Evolutionary conservation across 2,797 vertebrate species (phyloP), one percentile per base, ranked within the genome.

Genomic region (Anguilla pacifica): DNA sequence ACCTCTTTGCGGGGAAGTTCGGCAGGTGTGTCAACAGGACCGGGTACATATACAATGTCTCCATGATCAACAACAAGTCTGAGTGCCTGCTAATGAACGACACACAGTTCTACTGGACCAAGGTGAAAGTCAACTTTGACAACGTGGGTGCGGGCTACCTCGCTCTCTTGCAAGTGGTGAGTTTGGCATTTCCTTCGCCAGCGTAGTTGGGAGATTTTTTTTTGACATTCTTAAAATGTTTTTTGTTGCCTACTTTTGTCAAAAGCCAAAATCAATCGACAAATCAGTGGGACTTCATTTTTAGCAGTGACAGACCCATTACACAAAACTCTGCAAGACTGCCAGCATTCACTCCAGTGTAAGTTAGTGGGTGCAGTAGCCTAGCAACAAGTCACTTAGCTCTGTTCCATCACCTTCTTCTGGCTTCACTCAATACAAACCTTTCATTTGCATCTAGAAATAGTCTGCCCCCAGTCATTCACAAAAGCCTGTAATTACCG

Each of bases 111-210:
- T 98, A 98, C 94, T 99, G 98, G 98, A 97, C 95, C 90, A 99
- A 98, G 91, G 98, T 98, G n/a, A 99, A 98, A 90, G 98, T 99
- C 91, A 99, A 99, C 97, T 99, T 99, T 0, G 98, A 99, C 96
- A 99, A 99, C 46, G 98, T 99, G 46, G 98, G 97, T 0, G 98
- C 98, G 0, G 98, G 98, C 0, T 99, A 99, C 94, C 96, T 99
- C 91, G 97, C 98, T 28, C 96, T 99, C 49, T 97, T 99, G 67
- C 98, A 99, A 95, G 98, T 99, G 97, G 98, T 99, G 94, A 97
- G 98, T 96, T 46, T 86, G 51, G 59, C 81, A 49, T 85, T 35
- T 43, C 22, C 22, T 72, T 57, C 2, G 57, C 25, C 28, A 46
- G 55, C 81, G 17, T 86, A 53, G 28, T 39, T 77, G 22, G 28